phyloP scores from a whole-genome alignment of 1,140 invertebrate genomes.

The roundworm (Caenorhabditis elegans) region WBcel235 BX284606.5:11019001-11019500 shows the following conservation, averaged over 20 bases:
- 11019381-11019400: not conserved
- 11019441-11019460: constrained; percentile 41
- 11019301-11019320: not conserved
- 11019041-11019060: constrained; percentile 56
- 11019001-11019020: constrained; percentile 47
- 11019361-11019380: constrained; percentile 11
- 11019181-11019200: constrained; percentile 66
- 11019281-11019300: not conserved
- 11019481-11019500: constrained; percentile 62
- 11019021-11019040: constrained; percentile 57
- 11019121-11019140: constrained; percentile 54
- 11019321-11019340: not conserved
- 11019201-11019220: constrained; percentile 63
- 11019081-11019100: constrained; percentile 64
- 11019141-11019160: not conserved
- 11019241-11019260: not conserved
- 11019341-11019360: not conserved
- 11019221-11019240: constrained; percentile 57
- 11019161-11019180: constrained; percentile 52
- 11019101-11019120: constrained; percentile 62
- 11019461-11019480: constrained; percentile 58
- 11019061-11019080: constrained; percentile 55
- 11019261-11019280: not conserved
- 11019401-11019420: not conserved
- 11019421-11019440: constrained; percentile 43